Evolutionary conservation across 2,797 vertebrate species (phyloP).

Genomic region (Phalloptychus januarius): DNA sequence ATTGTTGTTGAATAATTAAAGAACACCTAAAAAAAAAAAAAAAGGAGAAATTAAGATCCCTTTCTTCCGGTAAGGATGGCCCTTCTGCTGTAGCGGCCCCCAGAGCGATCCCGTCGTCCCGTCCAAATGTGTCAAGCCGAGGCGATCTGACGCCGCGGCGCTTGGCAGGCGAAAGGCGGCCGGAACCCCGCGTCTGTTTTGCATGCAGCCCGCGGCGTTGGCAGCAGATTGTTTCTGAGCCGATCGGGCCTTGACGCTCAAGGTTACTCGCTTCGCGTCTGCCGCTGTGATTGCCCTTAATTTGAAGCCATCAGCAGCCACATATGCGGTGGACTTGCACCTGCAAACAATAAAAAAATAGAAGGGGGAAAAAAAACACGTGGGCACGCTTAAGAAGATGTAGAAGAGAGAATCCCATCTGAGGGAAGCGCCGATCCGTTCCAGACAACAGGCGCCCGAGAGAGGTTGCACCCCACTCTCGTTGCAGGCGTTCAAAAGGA

Average conservation of each 20-base stretch:
- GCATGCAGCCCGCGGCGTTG: constrained; percentile 45
- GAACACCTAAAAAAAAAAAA: not conserved
- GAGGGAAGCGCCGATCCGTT: constrained; percentile 27
- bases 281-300: constrained; percentile 55
- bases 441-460: constrained; percentile 24
- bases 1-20: not conserved
- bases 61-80: not conserved
- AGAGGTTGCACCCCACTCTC: constrained; percentile 28
- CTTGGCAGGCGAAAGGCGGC: not conserved
- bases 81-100: not conserved
- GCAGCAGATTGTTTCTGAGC: constrained; percentile 56
- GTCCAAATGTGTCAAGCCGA: not conserved
- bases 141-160: not conserved
- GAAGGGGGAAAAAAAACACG: not conserved
- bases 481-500: not conserved
- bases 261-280: constrained; percentile 39
- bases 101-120: not conserved
- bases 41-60: not conserved
- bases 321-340: not conserved
- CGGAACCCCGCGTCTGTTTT: constrained; percentile 37
- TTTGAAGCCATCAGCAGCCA: constrained; percentile 41
- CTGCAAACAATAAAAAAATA: not conserved
- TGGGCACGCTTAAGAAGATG: constrained; percentile 16
- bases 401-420: constrained; percentile 16
- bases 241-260: constrained; percentile 43